Evolutionary conservation across 1,140 invertebrate species (phyloP).

Genomic region (Drosophila obscura): DNA sequence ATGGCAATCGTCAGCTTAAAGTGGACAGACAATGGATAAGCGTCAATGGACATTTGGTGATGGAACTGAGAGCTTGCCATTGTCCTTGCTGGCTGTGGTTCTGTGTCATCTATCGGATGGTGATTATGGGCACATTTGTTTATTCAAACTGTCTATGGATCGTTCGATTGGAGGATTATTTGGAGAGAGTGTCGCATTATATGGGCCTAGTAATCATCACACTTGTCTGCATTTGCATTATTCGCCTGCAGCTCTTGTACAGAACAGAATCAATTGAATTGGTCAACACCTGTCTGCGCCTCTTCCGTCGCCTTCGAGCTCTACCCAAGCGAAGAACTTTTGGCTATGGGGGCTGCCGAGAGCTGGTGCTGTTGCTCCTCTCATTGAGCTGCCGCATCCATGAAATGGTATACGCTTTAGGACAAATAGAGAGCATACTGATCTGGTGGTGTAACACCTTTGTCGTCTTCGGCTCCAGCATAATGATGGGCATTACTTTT

Average conservation of each 20-base stretch:
- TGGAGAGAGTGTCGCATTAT: background rate
- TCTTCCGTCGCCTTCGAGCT: constrained; percentile 18
- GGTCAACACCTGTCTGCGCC: constrained; percentile 26
- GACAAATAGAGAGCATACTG: background rate
- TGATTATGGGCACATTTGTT: background rate
- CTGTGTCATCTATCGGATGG: constrained; percentile 1
- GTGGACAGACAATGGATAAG: background rate
- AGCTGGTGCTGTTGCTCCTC: constrained; percentile 31
- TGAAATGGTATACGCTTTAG: background rate
- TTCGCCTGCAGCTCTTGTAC: constrained; percentile 25
- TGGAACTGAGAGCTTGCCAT: too few relatives aligned
- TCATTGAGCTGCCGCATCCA: background rate
- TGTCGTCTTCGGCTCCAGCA: background rate
- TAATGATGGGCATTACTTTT: constrained; percentile 29
- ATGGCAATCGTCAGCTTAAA: constrained; percentile 7
- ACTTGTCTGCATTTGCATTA: background rate
- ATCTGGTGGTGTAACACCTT: background rate
- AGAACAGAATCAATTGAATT: background rate
- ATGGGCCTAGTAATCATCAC: background rate
- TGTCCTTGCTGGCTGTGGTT: constrained; percentile 24
- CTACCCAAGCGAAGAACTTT: background rate
- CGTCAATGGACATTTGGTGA: background rate
- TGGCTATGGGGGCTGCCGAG: constrained; percentile 29
- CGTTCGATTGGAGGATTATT: fast-evolving
- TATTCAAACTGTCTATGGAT: background rate